Evolutionary conservation across 1,140 invertebrate genomes (phyloP).

Genomic region (Papilio polytes): DNA sequence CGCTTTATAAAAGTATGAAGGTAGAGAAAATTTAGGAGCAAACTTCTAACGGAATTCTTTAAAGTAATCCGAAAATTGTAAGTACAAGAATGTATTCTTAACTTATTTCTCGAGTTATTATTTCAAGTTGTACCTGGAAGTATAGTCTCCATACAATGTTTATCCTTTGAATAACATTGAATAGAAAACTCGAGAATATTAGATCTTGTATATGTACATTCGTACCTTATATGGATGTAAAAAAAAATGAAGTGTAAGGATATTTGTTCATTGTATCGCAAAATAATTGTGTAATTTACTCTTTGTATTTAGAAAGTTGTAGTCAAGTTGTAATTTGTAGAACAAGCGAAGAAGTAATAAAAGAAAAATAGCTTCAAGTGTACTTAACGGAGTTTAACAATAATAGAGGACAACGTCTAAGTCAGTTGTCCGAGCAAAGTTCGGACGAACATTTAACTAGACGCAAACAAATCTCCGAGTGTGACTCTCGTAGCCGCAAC

Average conservation of each 20-base stretch:
- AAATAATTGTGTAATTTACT: no score
- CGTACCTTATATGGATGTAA: no score
- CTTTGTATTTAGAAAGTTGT: no score
- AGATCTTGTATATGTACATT: no score
- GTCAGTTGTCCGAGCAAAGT: constrained; percentile 72
- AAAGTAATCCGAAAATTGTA: constrained; percentile 9
- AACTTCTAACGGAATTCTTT: neutral
- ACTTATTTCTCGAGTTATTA: neutral
- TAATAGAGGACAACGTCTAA: constrained; percentile 72
- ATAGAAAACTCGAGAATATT: no score
- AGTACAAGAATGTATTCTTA: neutral
- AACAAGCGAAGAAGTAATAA: neutral
- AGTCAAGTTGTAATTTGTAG: neutral
- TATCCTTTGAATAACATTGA: no score
- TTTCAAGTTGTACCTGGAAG: no score
- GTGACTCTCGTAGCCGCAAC: constrained; percentile 68
- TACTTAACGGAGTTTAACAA: constrained; percentile 60
- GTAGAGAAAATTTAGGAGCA: neutral
- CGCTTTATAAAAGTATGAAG: constrained; percentile 22
- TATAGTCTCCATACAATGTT: no score
- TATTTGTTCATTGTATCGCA: no score
- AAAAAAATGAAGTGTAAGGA: no score
- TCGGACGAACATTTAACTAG: constrained; percentile 79
- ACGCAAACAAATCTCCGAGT: constrained; percentile 61
- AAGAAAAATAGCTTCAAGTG: constrained; percentile 28